Conservation (phyloP, 2,113 vertebrate genomes). For the Cinclus cinclus region DNA sequence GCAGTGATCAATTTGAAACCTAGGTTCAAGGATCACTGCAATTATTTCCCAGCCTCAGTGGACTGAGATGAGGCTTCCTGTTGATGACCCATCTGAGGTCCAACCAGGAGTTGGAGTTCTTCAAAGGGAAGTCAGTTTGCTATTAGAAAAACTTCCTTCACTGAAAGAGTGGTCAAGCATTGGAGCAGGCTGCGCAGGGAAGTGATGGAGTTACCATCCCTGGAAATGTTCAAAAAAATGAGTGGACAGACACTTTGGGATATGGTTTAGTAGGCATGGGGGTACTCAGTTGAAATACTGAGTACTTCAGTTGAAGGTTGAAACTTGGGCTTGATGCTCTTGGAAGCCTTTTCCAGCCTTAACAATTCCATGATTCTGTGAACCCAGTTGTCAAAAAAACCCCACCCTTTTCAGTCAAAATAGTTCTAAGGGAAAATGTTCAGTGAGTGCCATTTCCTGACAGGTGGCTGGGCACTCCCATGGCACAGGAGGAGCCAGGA, state of each 20-base stretch:
- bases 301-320: too few species aligned
- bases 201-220: neutral
- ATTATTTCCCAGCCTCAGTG: neutral
- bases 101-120: neutral
- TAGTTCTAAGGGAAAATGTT: neutral
- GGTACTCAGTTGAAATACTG: neutral
- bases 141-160: neutral
- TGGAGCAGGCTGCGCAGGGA: neutral
- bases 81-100: too few species aligned
- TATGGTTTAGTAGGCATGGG: neutral
- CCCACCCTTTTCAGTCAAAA: neutral
- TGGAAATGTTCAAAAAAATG: neutral
- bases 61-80: neutral
- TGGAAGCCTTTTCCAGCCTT: neutral
- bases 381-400: neutral
- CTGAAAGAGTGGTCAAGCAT: neutral
- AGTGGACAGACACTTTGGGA: neutral
- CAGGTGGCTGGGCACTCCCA: neutral
- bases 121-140: neutral
- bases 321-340: neutral
- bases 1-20: accelerated
- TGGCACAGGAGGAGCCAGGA: neutral
- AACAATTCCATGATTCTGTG: neutral
- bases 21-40: accelerated
- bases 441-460: neutral